Percentiles rank a stretch among this genome's conserved stretches.
phyloP scores from a whole-genome alignment of 2,888 invertebrate species.

The Achlya flavicornis region DNA sequence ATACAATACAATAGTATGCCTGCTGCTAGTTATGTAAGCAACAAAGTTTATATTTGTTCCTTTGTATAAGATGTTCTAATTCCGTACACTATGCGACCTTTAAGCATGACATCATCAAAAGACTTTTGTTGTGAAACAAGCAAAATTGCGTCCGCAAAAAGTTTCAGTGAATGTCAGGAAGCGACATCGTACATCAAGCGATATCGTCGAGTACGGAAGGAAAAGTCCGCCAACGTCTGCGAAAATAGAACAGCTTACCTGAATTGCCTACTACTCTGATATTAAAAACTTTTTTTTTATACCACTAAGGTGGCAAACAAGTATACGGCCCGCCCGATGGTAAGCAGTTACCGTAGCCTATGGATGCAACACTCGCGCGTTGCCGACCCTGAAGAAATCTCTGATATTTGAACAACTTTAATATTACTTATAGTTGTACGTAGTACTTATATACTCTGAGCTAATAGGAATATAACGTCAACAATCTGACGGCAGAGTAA shows the following conservation, averaged over 20 bases:
- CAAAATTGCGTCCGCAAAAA: conserved; percentile 42
- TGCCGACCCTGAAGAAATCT: too few relatives aligned
- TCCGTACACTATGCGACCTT: conserved; percentile 10
- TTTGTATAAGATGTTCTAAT: not conserved
- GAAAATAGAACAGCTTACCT: conserved; percentile 47
- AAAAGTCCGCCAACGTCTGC: conserved; percentile 45
- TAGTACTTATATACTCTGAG: too few relatives aligned
- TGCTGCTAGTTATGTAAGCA: too few relatives aligned
- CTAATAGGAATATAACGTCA: not conserved
- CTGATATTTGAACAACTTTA: too few relatives aligned
- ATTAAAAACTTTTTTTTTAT: too few relatives aligned
- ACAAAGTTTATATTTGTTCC: not conserved
- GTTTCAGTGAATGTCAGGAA: conserved; percentile 51
- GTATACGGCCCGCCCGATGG: too few relatives aligned
- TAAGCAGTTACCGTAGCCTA: too few relatives aligned
- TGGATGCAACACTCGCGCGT: too few relatives aligned
- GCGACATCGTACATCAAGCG: conserved; percentile 62
- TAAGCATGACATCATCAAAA: conserved; percentile 18
- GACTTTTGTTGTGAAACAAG: conserved; percentile 26
- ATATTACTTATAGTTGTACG: too few relatives aligned
- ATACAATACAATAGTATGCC: too few relatives aligned
- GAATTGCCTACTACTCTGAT: conserved; percentile 20
- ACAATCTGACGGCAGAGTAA: not conserved
- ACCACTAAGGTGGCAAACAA: too few relatives aligned
- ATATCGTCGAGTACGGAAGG: conserved; percentile 57